phyloP scores from a whole-genome alignment of 2,888 invertebrate genomes.

The Dermolepida albohirtum region DNA sequence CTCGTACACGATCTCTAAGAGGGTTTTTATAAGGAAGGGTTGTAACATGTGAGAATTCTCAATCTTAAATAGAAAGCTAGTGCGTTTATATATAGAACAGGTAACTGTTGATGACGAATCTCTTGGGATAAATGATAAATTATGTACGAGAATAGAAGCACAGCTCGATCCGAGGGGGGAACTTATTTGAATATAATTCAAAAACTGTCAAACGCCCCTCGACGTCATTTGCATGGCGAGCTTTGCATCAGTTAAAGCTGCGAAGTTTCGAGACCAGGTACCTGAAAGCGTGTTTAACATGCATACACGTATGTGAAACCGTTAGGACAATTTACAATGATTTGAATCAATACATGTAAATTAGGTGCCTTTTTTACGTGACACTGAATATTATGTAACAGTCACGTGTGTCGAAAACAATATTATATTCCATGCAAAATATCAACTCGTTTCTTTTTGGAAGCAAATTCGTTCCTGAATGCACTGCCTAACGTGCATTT shows the following conservation, averaged over 20 bases:
- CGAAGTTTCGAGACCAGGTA: constrained; percentile 23
- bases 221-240: constrained; percentile 61
- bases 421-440: too few relatives aligned
- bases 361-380: constrained; percentile 37
- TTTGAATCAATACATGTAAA: constrained; percentile 43
- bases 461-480: too few relatives aligned
- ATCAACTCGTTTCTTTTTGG: too few relatives aligned
- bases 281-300: constrained; percentile 32
- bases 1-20: constrained; percentile 14
- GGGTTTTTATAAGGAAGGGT: constrained; percentile 43
- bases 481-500: too few relatives aligned
- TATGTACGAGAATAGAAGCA: constrained; percentile 56
- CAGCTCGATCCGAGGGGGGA: constrained; percentile 52
- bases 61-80: constrained; percentile 44
- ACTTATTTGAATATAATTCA: constrained; percentile 64
- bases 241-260: constrained; percentile 36
- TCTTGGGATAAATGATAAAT: constrained; percentile 62
- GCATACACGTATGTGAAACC: constrained; percentile 35
- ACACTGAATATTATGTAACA: constrained; percentile 18
- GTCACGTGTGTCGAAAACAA: constrained; percentile 7
- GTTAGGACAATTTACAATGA: constrained; percentile 41
- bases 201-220: constrained; percentile 63
- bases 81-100: constrained; percentile 51
- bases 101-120: constrained; percentile 57
- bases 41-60: constrained; percentile 44